These are phyloP conservation scores for Meriones psammophilus DNA, from an alignment of 2,797 vertebrate genomes.

Conservation along the genomic window DNA sequence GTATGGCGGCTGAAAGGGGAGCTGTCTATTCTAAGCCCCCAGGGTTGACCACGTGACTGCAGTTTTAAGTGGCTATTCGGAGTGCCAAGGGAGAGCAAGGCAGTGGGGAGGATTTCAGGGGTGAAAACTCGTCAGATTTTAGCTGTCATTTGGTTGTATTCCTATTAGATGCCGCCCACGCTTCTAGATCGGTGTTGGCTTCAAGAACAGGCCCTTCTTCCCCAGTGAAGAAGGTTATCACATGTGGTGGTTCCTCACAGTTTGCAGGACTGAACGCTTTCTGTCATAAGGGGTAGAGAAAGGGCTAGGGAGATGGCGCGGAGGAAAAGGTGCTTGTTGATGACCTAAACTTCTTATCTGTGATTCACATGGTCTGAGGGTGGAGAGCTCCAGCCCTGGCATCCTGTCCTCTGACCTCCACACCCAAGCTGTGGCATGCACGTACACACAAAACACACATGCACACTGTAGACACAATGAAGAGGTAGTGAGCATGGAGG, in stretches of 20 bases:
- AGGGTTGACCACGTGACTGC: neutral
- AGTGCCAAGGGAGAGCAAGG: neutral
- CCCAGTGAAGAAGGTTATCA: neutral
- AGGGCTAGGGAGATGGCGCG: neutral
- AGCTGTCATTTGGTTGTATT: neutral
- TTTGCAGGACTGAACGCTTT: slow-evolving; percentile 1
- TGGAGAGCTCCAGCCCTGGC: neutral
- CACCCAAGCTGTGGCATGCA: neutral
- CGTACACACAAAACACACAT: neutral
- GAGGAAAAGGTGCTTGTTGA: neutral
- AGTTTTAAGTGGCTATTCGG: neutral
- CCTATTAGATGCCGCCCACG: neutral
- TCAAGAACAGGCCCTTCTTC: neutral
- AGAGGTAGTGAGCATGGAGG: neutral
- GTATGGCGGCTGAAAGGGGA: neutral
- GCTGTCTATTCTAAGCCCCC: neutral
- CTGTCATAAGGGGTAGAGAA: neutral
- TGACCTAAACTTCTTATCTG: neutral
- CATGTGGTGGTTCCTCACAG: neutral
- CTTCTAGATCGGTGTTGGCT: neutral
- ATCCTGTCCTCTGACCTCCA: neutral
- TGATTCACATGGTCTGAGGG: neutral
- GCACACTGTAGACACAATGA: neutral
- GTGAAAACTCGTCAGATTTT: neutral
- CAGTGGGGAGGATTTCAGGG: neutral